phyloP scores from a whole-genome alignment of 1,140 invertebrate genomes.

The Mercenaria mercenaria region DNA sequence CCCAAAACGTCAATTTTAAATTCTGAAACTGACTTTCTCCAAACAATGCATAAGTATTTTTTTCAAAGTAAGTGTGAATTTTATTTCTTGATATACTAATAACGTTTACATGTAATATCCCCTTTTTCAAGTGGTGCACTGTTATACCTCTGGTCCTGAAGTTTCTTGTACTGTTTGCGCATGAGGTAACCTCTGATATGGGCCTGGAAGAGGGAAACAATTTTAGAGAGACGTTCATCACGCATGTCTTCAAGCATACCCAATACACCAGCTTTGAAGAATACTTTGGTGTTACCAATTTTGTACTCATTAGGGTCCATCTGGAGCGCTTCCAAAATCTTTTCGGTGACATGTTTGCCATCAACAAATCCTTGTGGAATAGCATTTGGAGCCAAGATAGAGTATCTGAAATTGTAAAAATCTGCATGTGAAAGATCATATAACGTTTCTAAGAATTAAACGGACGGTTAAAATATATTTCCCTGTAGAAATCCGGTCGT shows the following conservation, averaged over 20 bases:
- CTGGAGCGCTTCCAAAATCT: conserved; percentile 92
- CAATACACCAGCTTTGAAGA: conserved; percentile 99
- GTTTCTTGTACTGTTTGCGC: conserved; percentile 96
- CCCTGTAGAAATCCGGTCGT: too few relatives aligned
- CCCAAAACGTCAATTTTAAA: too few relatives aligned
- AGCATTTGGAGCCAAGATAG: conserved; percentile 96
- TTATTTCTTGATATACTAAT: too few relatives aligned
- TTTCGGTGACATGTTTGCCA: conserved; percentile 92
- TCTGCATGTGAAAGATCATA: background rate
- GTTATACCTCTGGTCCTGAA: conserved; percentile 98
- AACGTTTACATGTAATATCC: too few relatives aligned
- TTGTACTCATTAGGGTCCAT: conserved; percentile 95
- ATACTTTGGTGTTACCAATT: conserved; percentile 98
- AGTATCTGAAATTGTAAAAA: conserved; percentile 93
- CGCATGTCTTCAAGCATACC: conserved; percentile 99
- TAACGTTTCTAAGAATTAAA: too few relatives aligned
- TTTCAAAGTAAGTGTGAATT: too few relatives aligned
- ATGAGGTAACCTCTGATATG: conserved; percentile 95
- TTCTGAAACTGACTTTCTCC: too few relatives aligned
- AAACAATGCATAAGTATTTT: too few relatives aligned
- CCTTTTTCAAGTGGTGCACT: too few relatives aligned
- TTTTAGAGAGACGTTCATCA: conserved; percentile 98
- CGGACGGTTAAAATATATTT: too few relatives aligned
- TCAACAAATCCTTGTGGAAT: conserved; percentile 91
- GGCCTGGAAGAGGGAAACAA: conserved; percentile 99